A percentile compares a stretch with the other conserved stretches of the same genome.
Conservation (phyloP, 2,113 vertebrate genomes). For the cattle (Bos taurus) region ARS-UCD2.0 NC_037334.1:1709001-1709500, state of each 20-base stretch:
- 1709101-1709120: not conserved
- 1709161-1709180: too few species aligned
- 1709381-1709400: slow-evolving; percentile 89
- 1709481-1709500: not conserved
- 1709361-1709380: slow-evolving; percentile 99
- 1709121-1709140: not conserved
- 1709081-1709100: not conserved
- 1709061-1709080: not conserved
- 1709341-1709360: slow-evolving; percentile 98
- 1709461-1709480: not conserved
- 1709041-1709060: not conserved
- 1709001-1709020: not conserved
- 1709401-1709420: not conserved
- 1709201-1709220: not conserved
- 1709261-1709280: accelerated
- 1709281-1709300: accelerated
- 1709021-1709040: not conserved
- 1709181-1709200: not conserved
- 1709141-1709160: accelerated
- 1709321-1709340: slow-evolving; percentile 58
- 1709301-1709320: accelerated
- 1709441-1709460: not conserved
- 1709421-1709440: not conserved
- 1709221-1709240: not conserved
- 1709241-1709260: not conserved